Conservation (phyloP, 2,113 vertebrate genomes). For the Mus spicilegus region DNA sequence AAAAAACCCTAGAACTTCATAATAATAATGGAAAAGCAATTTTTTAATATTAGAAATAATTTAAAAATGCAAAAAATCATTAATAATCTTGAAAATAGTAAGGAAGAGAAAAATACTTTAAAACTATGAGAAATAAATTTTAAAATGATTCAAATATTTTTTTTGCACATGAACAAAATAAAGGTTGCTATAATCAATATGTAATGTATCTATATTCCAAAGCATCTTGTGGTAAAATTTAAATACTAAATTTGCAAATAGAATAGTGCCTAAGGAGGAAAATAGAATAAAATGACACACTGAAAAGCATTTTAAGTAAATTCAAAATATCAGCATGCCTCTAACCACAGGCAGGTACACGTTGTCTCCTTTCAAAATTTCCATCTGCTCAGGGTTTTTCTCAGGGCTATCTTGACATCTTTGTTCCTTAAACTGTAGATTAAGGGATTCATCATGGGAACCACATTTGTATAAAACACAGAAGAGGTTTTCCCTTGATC, state of each 20-base stretch:
- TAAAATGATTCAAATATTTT: background rate
- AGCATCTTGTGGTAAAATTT: background rate
- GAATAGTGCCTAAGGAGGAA: background rate
- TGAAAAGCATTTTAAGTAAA: background rate
- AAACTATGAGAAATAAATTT: background rate
- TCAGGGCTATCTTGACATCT: conserved; percentile 4
- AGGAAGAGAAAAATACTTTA: background rate
- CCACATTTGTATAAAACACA: background rate
- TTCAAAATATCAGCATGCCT: too few relatives aligned
- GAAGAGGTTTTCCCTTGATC: conserved; percentile 17
- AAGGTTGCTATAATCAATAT: background rate
- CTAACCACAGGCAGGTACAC: background rate
- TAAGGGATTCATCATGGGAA: background rate
- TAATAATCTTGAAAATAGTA: background rate
- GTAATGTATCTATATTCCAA: background rate
- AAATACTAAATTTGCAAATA: background rate
- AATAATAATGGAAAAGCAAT: background rate
- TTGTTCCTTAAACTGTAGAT: conserved; percentile 42
- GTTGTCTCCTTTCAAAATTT: background rate
- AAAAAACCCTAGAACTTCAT: background rate
- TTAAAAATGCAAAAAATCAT: background rate
- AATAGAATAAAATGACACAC: background rate
- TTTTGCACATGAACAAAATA: background rate
- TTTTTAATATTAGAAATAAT: background rate
- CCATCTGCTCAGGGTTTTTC: background rate